A percentile compares a stretch with the other conserved stretches of the same genome.
Conservation (phyloP, 2,888 invertebrate species). For the Andrena hattorfiana region DNA sequence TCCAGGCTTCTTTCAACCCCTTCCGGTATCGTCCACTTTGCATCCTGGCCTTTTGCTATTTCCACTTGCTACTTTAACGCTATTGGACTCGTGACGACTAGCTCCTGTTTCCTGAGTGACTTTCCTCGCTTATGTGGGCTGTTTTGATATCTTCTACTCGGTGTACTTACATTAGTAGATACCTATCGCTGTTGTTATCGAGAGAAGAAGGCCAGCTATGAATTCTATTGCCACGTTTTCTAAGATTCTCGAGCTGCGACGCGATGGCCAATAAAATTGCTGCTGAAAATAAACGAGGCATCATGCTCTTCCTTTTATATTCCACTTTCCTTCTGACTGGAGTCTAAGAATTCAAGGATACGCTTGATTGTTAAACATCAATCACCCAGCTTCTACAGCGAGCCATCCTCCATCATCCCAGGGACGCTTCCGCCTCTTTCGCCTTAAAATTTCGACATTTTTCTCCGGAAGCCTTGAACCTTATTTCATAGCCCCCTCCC, state of each 20-base stretch:
- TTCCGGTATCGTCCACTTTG: conserved; percentile 2
- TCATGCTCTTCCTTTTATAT: too few relatives aligned
- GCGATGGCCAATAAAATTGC: too few relatives aligned
- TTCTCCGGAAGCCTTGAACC: conserved; percentile 9
- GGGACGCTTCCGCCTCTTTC: conserved; percentile 24
- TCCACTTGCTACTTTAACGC: not conserved
- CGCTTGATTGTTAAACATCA: conserved; percentile 36
- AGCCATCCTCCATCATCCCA: conserved; percentile 11
- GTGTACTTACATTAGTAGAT: not conserved
- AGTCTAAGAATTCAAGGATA: not conserved
- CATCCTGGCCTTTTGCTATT: not conserved
- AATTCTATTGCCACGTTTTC: too few relatives aligned
- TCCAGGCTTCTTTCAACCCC: not conserved
- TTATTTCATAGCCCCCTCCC: conserved; percentile 25
- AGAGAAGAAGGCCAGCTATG: too few relatives aligned
- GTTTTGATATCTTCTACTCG: not conserved
- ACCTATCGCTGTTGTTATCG: too few relatives aligned
- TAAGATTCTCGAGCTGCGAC: too few relatives aligned
- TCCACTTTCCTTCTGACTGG: too few relatives aligned
- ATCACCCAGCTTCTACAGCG: conserved; percentile 12
- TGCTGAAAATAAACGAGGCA: too few relatives aligned
- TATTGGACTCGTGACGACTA: not conserved
- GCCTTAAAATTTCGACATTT: conserved; percentile 42
- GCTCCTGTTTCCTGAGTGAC: not conserved
- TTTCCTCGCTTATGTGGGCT: not conserved